Conservation (phyloP, 2,888 invertebrate genomes). For the Napeogenes sylphis region DNA sequence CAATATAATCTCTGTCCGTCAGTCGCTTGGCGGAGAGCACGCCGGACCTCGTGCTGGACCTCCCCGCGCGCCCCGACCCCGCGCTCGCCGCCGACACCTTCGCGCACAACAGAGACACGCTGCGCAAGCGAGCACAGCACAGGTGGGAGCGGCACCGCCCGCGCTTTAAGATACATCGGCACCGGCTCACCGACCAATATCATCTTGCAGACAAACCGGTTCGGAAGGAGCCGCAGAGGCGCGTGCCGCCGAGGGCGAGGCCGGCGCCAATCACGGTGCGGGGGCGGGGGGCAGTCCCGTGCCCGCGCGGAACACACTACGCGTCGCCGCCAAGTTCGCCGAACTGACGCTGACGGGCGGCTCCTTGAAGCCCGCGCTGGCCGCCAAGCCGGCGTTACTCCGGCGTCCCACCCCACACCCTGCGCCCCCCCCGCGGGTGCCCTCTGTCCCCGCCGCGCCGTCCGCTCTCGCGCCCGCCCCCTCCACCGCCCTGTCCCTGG, state of each 20-base stretch:
- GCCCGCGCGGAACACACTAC: conserved; percentile 79
- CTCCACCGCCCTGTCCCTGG: conserved; percentile 19
- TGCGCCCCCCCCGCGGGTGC: conserved; percentile 32
- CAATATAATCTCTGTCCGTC: conserved; percentile 26
- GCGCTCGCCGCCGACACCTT: conserved; percentile 56
- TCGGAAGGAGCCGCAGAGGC: conserved; percentile 32
- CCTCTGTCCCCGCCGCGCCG: conserved; percentile 29
- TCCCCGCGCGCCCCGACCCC: conserved; percentile 76
- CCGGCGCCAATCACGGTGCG: conserved; percentile 12
- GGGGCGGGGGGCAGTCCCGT: conserved; percentile 41
- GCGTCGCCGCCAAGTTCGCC: conserved; percentile 81
- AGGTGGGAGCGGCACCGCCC: conserved; percentile 8
- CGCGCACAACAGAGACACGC: conserved; percentile 62
- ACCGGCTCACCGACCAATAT: background rate
- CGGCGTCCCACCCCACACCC: conserved; percentile 65
- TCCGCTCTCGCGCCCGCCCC: conserved; percentile 28
- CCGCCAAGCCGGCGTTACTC: conserved; percentile 89
- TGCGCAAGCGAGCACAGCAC: conserved; percentile 46
- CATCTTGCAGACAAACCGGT: conserved; percentile 25
- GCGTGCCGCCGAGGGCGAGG: conserved; percentile 21
- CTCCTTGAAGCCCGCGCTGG: conserved; percentile 84
- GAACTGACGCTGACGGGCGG: conserved; percentile 81
- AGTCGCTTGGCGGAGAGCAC: conserved; percentile 75
- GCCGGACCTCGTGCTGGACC: conserved; percentile 90
- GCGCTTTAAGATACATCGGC: background rate